A percentile compares a stretch with the other conserved stretches of the same genome.
phyloP scores from a whole-genome alignment of 2,888 invertebrate genomes.

The Dascillus cervinus region DNA sequence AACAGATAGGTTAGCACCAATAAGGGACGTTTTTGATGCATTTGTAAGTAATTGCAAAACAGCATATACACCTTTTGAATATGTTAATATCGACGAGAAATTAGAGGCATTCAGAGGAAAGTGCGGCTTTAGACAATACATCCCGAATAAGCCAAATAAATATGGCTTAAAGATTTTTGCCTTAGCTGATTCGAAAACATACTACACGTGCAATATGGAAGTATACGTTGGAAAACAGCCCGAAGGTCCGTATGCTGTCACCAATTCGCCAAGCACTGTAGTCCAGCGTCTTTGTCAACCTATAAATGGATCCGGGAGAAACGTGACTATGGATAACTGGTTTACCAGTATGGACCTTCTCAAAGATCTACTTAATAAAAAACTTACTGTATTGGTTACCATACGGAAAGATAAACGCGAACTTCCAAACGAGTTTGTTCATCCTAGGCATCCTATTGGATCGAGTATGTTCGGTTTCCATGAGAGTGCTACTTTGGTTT shows the following conservation, averaged over 20 bases:
- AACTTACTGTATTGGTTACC: constrained; percentile 1
- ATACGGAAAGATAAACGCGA: constrained; percentile 12
- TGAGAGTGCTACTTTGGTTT: constrained; percentile 22
- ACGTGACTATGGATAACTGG: constrained; percentile 20
- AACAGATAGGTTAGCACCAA: neutral
- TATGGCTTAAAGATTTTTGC: constrained; percentile 7
- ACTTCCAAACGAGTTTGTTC: constrained; percentile 1
- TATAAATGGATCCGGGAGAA: constrained; percentile 15
- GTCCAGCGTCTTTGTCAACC: constrained; percentile 17
- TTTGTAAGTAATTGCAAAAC: neutral
- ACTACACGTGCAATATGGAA: constrained; percentile 16
- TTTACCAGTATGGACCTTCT: constrained; percentile 10
- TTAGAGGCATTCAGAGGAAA: constrained; percentile 1
- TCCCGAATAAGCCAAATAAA: constrained; percentile 1
- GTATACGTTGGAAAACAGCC: constrained; percentile 18
- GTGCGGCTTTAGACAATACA: too few species aligned
- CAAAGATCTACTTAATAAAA: constrained; percentile 1
- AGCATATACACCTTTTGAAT: too few species aligned
- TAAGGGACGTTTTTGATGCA: neutral
- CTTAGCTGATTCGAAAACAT: constrained; percentile 3
- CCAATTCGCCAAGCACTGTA: constrained; percentile 13
- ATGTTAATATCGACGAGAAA: neutral
- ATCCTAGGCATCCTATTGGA: constrained; percentile 1
- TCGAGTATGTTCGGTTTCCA: constrained; percentile 17
- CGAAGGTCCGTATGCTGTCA: constrained; percentile 10